phyloP scores from a whole-genome alignment of 2,797 vertebrate species.

The Pempheris klunzingeri region DNA sequence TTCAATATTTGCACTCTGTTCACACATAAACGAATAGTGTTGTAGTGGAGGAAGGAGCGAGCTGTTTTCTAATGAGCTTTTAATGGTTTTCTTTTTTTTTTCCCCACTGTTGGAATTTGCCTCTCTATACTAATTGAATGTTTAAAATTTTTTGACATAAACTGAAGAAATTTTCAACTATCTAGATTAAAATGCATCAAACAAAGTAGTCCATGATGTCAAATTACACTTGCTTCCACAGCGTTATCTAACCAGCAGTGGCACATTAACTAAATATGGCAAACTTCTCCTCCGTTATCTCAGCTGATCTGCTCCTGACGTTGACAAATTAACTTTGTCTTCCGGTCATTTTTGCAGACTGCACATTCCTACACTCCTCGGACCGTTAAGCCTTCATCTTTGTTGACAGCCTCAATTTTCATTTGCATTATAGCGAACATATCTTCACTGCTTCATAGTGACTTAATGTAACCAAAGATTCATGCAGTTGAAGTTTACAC shows the following conservation, averaged over 20 bases:
- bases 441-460: slow-evolving; percentile 20
- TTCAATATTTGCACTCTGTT: neutral
- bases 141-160: neutral
- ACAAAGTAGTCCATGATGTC: slow-evolving; percentile 6
- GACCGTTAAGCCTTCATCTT: slow-evolving; percentile 25
- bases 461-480: slow-evolving; percentile 4
- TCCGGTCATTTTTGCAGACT: slow-evolving; percentile 34
- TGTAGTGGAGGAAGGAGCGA: neutral
- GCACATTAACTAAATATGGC: slow-evolving; percentile 9
- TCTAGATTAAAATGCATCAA: neutral
- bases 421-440: slow-evolving; percentile 4
- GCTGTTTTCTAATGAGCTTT: neutral
- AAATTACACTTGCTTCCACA: neutral
- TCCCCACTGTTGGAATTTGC: neutral
- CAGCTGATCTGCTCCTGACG: slow-evolving; percentile 16
- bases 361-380: slow-evolving; percentile 5
- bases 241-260: neutral
- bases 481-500: neutral
- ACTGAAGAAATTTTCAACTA: slow-evolving; percentile 2
- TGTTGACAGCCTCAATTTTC: slow-evolving; percentile 37
- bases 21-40: neutral
- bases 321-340: slow-evolving; percentile 41
- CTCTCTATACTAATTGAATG: neutral
- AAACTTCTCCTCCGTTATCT: slow-evolving; percentile 15
- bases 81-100: neutral